A percentile compares a stretch with the other conserved stretches of the same genome.
Conservation (phyloP, 2,888 invertebrate species). For the Temnothorax ravouxi region DNA sequence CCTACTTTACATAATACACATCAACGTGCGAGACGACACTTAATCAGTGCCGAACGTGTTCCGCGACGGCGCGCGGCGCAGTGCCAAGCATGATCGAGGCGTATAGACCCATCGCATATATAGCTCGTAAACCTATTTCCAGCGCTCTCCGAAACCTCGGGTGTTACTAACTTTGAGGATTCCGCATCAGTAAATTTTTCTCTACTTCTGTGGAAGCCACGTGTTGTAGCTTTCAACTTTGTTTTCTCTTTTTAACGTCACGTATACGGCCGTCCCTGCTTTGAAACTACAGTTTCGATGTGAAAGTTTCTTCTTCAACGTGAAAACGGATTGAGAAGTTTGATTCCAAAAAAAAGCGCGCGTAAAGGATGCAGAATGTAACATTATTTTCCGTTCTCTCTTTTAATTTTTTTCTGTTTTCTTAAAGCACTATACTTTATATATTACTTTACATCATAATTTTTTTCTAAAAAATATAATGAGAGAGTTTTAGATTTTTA, state of each 20-base stretch:
- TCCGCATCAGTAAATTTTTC: slow-evolving; percentile 43
- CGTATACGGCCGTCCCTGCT: slow-evolving; percentile 6
- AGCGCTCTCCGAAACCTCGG: slow-evolving; percentile 26
- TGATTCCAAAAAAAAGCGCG: background rate
- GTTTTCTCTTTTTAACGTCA: slow-evolving; percentile 40
- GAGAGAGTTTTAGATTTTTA: background rate
- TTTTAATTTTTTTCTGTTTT: background rate
- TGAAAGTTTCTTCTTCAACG: slow-evolving; percentile 8
- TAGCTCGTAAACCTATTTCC: slow-evolving; percentile 46
- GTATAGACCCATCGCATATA: slow-evolving; percentile 31
- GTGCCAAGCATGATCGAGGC: slow-evolving; percentile 19
- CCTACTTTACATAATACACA: slow-evolving; percentile 68
- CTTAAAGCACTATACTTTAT: too few species aligned
- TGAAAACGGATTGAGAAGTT: slow-evolving; percentile 25
- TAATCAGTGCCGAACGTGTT: slow-evolving; percentile 51
- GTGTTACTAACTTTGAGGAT: slow-evolving; percentile 21
- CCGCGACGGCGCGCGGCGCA: background rate
- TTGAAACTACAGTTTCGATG: background rate
- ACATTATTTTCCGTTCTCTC: slow-evolving; percentile 11
- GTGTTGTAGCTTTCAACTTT: slow-evolving; percentile 35
- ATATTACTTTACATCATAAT: background rate
- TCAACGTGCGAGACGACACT: slow-evolving; percentile 58
- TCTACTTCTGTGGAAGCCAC: slow-evolving; percentile 34
- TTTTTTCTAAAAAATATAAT: background rate
- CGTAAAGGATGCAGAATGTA: background rate